These are phyloP conservation scores for Diaphora mendica DNA, from an alignment of 2,888 invertebrate species.

Conservation along the genomic window DNA sequence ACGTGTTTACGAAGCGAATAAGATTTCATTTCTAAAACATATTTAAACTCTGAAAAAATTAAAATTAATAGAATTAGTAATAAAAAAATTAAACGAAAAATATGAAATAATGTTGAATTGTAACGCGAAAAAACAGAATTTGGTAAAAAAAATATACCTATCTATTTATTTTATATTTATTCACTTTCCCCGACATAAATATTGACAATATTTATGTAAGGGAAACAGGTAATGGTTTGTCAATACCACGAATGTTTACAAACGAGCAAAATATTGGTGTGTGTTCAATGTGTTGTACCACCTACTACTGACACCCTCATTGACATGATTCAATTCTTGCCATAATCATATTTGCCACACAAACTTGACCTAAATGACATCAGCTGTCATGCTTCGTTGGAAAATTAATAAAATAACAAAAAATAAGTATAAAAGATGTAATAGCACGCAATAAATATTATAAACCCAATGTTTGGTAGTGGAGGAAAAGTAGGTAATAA, in stretches of 20 bases:
- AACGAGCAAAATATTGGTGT: not conserved
- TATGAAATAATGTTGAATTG: too few species aligned
- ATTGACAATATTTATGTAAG: not conserved
- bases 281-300: not conserved
- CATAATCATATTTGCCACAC: not conserved
- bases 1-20: too few species aligned
- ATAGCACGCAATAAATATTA: not conserved
- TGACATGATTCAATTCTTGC: not conserved
- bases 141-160: too few species aligned
- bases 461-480: not conserved
- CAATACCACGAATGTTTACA: not conserved
- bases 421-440: not conserved
- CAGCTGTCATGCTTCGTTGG: not conserved
- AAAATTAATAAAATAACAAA: not conserved
- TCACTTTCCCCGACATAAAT: too few species aligned
- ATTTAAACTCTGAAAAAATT: too few species aligned
- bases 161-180: too few species aligned
- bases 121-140: too few species aligned
- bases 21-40: too few species aligned
- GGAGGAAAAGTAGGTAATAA: not conserved
- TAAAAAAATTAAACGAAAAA: too few species aligned
- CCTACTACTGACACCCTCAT: not conserved
- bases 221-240: not conserved
- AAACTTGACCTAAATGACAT: conserved; percentile 2
- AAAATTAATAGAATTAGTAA: too few species aligned